Evolutionary conservation across 2,113 vertebrate genomes (phyloP).

Genomic region (Aplodontia rufa): DNA sequence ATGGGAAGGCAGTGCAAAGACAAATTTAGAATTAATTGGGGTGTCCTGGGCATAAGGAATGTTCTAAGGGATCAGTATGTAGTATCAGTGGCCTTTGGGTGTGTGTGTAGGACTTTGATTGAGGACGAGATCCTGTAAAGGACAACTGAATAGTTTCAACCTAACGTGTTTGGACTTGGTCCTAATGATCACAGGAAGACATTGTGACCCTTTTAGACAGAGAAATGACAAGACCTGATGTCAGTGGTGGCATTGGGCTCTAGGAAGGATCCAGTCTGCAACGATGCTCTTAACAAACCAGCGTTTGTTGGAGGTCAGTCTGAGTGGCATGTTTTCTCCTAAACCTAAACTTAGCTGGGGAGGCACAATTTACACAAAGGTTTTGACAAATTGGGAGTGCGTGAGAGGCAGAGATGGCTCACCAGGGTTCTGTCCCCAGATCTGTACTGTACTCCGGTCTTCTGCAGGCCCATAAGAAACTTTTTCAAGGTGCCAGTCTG

Average conservation of each 20-base stretch:
- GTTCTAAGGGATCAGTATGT: neutral
- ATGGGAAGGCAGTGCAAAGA: neutral
- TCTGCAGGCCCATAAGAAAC: slow-evolving; percentile 26
- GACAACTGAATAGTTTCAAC: neutral
- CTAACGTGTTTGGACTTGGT: neutral
- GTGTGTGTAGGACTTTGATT: neutral
- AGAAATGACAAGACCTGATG: neutral
- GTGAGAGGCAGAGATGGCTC: neutral
- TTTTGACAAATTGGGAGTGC: neutral
- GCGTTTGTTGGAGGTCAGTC: neutral
- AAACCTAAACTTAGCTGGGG: neutral
- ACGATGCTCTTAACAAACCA: neutral
- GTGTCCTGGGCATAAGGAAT: neutral
- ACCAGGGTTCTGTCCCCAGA: neutral
- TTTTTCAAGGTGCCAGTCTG: slow-evolving; percentile 71
- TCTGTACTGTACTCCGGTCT: neutral
- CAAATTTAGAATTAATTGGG: neutral
- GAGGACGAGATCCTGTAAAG: neutral
- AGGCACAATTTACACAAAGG: neutral
- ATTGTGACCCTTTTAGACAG: neutral
- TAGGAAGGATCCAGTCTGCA: neutral
- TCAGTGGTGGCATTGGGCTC: neutral
- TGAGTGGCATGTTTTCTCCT: neutral
- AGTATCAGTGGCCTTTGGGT: no score
- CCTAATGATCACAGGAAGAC: neutral